Evolutionary conservation across 2,888 invertebrate genomes (phyloP).

Genomic region (Acleris literana): DNA sequence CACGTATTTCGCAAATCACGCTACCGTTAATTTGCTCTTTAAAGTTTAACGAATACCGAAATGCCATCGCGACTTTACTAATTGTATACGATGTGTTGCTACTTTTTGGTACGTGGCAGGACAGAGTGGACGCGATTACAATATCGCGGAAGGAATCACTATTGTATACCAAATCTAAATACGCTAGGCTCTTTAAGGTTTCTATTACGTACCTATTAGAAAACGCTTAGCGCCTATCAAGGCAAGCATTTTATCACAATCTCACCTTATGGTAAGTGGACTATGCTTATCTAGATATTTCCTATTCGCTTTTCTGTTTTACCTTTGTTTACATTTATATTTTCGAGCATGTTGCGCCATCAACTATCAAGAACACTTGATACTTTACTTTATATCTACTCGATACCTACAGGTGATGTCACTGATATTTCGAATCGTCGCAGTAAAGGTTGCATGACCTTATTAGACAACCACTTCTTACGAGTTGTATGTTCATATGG

Average conservation of each 20-base stretch:
- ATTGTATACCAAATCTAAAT: not conserved
- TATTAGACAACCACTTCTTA: conserved; percentile 19
- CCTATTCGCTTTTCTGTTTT: too few relatives aligned
- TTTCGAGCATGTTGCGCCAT: too few relatives aligned
- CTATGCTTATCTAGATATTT: too few relatives aligned
- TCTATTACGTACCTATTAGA: too few relatives aligned
- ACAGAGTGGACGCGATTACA: not conserved
- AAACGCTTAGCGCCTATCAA: too few relatives aligned
- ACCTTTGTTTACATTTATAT: too few relatives aligned
- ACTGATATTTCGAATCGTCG: conserved; percentile 11
- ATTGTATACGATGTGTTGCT: conserved; percentile 16
- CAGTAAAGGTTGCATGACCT: conserved; percentile 19
- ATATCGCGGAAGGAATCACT: conserved; percentile 22
- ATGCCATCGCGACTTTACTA: conserved; percentile 14
- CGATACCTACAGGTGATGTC: conserved; percentile 12
- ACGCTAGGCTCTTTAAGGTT: too few relatives aligned
- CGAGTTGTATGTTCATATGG: conserved; percentile 4
- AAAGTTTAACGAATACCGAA: conserved; percentile 25
- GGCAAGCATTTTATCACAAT: too few relatives aligned
- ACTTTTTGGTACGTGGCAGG: not conserved
- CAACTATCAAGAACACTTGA: too few relatives aligned
- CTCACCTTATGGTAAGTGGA: too few relatives aligned
- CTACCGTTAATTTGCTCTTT: conserved; percentile 22
- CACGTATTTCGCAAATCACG: conserved; percentile 32
- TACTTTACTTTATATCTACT: not conserved